Percentiles rank a stretch among this genome's conserved stretches.
These are phyloP conservation scores for Lynx canadensis DNA, from an alignment of 2,113 vertebrate genomes.

Conservation along the genomic window DNA sequence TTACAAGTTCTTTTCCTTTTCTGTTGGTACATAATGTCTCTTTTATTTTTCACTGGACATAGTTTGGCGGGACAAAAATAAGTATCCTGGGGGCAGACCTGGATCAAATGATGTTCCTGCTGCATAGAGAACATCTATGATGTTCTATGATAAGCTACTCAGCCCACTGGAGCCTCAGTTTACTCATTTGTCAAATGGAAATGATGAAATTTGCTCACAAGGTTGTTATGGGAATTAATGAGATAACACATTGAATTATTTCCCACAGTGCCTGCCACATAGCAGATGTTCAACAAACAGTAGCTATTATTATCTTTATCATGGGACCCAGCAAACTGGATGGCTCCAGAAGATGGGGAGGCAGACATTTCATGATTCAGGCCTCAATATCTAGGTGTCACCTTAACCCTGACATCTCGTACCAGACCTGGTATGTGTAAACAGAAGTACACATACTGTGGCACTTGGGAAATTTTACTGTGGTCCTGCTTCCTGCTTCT, in stretches of 20 bases:
- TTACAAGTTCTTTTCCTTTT: background rate
- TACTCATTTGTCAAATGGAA: background rate
- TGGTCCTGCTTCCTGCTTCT: background rate
- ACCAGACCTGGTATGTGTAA: background rate
- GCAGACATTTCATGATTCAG: background rate
- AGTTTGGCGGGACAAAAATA: background rate
- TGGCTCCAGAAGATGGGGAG: background rate
- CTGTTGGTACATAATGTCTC: background rate
- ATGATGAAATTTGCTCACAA: background rate
- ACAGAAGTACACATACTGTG: background rate
- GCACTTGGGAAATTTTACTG: rapidly evolving
- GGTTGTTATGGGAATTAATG: background rate
- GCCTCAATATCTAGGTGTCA: background rate
- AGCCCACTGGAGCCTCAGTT: background rate
- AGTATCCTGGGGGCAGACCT: background rate
- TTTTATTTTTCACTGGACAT: background rate
- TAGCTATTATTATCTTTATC: background rate
- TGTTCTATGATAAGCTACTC: background rate
- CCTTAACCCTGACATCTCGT: background rate
- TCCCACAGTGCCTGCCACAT: background rate
- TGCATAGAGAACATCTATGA: too few species aligned
- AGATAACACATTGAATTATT: background rate
- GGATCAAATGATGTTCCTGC: background rate
- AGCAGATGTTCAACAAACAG: background rate
- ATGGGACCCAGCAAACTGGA: background rate